Conservation (phyloP, 2,113 vertebrate species). For the Lates calcarifer region DNA sequence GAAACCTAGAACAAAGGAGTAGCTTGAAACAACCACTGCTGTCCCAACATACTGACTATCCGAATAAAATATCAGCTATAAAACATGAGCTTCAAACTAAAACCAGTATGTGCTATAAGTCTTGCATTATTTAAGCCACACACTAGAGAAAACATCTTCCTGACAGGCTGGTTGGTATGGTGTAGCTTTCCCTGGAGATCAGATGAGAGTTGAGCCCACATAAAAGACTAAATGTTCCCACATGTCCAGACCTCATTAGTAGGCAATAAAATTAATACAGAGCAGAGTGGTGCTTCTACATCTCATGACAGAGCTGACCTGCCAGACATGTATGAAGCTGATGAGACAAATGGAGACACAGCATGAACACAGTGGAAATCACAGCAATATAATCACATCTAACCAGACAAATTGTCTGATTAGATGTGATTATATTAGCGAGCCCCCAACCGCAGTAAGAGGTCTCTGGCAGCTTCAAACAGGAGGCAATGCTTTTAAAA, state of each 20-base stretch:
- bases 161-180: background rate
- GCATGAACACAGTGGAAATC: background rate
- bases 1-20: background rate
- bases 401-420: constrained; percentile 8
- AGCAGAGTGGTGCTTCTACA: background rate
- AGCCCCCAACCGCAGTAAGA: background rate
- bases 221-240: background rate
- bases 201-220: background rate
- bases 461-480: background rate
- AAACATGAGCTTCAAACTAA: background rate
- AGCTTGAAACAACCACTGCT: background rate
- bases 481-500: background rate
- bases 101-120: background rate
- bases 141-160: background rate
- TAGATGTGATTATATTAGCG: constrained; percentile 15
- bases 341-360: background rate
- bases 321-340: background rate
- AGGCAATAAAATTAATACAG: background rate
- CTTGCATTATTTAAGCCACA: background rate
- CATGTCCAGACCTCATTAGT: constrained; percentile 12
- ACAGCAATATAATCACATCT: no score
- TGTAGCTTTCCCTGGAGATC: background rate
- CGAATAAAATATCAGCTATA: background rate
- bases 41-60: no score
- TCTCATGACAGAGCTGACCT: constrained; percentile 4